Evolutionary conservation across 37 sponge, comb jelly and placozoan species (phyloP).

Genomic region (Bolinopsis microptera): DNA sequence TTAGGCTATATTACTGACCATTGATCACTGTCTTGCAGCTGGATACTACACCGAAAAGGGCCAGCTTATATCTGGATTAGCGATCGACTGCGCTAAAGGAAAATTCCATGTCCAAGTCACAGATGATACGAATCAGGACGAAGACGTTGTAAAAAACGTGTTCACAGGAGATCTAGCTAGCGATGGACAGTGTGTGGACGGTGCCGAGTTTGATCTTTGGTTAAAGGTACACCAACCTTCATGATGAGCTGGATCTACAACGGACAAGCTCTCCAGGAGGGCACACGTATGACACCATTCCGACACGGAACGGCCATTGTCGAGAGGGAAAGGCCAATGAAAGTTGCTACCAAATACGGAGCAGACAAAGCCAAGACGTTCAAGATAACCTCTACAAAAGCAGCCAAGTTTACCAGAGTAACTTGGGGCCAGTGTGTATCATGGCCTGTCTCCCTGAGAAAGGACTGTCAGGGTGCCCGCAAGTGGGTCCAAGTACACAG

Average conservation of each 20-base stretch:
- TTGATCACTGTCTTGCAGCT: neutral
- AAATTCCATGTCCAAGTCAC: neutral
- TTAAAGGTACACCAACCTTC: constrained; percentile 12
- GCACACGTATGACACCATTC: neutral
- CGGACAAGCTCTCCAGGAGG: constrained; percentile 40
- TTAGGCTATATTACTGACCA: neutral
- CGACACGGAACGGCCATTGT: neutral
- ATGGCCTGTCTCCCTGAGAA: neutral
- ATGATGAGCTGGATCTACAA: constrained; percentile 59
- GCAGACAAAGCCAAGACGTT: neutral
- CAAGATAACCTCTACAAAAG: neutral
- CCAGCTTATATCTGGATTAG: neutral
- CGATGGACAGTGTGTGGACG: neutral
- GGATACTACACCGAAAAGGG: constrained; percentile 21
- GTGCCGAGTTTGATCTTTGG: constrained; percentile 34
- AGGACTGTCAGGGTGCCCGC: neutral
- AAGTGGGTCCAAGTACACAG: neutral
- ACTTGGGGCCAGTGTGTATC: neutral
- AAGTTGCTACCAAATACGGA: constrained; percentile 3
- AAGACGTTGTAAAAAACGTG: neutral
- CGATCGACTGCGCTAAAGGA: neutral
- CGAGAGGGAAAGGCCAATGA: neutral
- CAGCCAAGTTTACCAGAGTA: neutral
- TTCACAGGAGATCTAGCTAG: neutral
- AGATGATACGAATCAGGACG: neutral